These are phyloP conservation scores for Corydoras maculifer DNA, from an alignment of 2,113 vertebrate genomes.

Conservation along the genomic window DNA sequence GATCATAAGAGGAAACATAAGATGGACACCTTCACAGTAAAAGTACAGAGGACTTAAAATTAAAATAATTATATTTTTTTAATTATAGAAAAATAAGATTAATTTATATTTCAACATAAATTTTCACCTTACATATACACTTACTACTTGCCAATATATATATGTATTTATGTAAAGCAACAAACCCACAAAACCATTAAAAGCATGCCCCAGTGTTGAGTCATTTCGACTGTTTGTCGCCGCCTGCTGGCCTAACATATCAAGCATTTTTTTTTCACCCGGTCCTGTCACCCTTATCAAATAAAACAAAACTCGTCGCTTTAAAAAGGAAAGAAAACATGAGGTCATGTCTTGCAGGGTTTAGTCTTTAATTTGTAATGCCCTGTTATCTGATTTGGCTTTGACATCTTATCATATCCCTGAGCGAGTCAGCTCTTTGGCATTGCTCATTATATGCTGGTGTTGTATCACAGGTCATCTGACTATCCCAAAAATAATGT, in stretches of 20 bases:
- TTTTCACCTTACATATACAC: no score
- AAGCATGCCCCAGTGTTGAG: background rate
- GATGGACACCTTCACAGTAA: no score
- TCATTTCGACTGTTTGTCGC: background rate
- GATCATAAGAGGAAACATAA: no score
- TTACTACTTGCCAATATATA: no score
- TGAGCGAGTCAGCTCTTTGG: slow-evolving; percentile 8
- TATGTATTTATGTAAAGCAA: background rate
- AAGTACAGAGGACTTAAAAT: no score
- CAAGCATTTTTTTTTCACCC: background rate
- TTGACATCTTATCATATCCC: slow-evolving; percentile 1
- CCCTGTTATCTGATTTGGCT: slow-evolving; percentile 11
- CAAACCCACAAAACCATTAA: background rate
- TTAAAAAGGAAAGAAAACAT: background rate
- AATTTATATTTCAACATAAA: no score
- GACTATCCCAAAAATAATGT: background rate
- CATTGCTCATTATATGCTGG: slow-evolving; percentile 23
- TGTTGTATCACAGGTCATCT: slow-evolving; percentile 9
- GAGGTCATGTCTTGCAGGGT: slow-evolving; percentile 3
- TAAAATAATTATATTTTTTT: no score
- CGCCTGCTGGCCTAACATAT: background rate
- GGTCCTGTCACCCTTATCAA: background rate
- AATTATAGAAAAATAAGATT: no score
- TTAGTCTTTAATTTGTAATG: slow-evolving; percentile 12
- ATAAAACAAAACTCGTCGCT: background rate